Evolutionary conservation across 2,113 vertebrate species (phyloP).

Genomic region (Trichomycterus rosablanca): DNA sequence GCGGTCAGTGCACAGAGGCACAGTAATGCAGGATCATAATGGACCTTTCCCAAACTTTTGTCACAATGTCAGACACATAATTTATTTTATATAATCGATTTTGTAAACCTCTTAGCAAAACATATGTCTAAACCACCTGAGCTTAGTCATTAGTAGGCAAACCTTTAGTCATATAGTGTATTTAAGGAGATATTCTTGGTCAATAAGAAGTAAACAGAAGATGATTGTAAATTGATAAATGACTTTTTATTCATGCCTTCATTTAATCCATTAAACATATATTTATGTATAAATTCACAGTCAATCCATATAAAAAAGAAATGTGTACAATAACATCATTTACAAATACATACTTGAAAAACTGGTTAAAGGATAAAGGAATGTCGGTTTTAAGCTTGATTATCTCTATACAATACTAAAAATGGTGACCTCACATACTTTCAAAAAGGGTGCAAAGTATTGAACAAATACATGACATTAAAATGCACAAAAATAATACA

Average conservation of each 20-base stretch:
- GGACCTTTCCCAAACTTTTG: too few species aligned
- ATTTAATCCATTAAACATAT: constrained; percentile 40
- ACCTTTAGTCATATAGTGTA: too few species aligned
- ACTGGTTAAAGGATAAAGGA: constrained; percentile 30
- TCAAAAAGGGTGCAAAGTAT: constrained; percentile 43
- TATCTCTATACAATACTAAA: constrained; percentile 40
- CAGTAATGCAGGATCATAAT: too few species aligned
- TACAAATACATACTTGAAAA: constrained; percentile 44
- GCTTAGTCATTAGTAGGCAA: too few species aligned
- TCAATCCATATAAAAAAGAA: constrained; percentile 46
- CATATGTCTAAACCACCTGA: too few species aligned
- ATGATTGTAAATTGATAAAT: constrained; percentile 21
- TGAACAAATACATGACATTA: constrained; percentile 41
- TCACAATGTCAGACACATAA: too few species aligned
- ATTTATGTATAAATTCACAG: constrained; percentile 50
- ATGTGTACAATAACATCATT: constrained; percentile 40
- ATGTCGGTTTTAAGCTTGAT: constrained; percentile 18
- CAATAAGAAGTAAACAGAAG: too few species aligned
- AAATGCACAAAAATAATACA: constrained; percentile 34
- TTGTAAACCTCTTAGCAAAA: too few species aligned
- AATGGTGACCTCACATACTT: constrained; percentile 40
- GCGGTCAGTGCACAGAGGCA: too few species aligned
- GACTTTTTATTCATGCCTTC: constrained; percentile 45
- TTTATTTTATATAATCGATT: too few species aligned
- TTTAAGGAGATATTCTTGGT: too few species aligned